Evolutionary conservation across 2,113 vertebrate species (phyloP).

Genomic region (Mobula hypostoma): DNA sequence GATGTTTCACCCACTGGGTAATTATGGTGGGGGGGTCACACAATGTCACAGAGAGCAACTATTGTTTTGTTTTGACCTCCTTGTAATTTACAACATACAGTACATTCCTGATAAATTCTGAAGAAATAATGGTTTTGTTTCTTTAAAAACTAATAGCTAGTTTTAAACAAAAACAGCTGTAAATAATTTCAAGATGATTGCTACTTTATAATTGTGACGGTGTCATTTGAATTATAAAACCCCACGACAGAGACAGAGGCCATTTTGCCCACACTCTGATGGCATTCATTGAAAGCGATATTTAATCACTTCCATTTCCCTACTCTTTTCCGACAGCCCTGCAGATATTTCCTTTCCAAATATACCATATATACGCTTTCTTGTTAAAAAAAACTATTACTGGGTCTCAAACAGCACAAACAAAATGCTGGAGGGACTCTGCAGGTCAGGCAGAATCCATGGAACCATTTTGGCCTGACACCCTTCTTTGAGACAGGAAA

Average conservation of each 20-base stretch:
- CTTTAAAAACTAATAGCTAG: neutral
- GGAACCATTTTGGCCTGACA: no score
- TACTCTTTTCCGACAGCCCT: neutral
- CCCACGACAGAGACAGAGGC: neutral
- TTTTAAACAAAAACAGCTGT: neutral
- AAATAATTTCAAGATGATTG: neutral
- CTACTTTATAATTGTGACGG: neutral
- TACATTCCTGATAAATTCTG: neutral
- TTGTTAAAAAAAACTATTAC: neutral
- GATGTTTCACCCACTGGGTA: neutral
- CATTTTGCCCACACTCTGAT: neutral
- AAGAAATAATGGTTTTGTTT: neutral
- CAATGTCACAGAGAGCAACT: neutral
- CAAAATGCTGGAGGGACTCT: no score
- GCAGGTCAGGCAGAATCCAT: no score
- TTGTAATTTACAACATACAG: neutral
- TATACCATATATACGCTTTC: neutral
- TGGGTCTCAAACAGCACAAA: neutral
- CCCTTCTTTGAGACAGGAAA: no score
- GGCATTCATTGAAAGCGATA: neutral
- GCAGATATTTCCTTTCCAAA: neutral
- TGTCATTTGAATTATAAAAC: neutral
- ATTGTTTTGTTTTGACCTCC: neutral
- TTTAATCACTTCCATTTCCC: neutral
- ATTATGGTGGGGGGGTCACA: neutral